Base-by-base conservation (phyloP, 2,888 invertebrate species). In the Mamestra brassicae region DNA sequence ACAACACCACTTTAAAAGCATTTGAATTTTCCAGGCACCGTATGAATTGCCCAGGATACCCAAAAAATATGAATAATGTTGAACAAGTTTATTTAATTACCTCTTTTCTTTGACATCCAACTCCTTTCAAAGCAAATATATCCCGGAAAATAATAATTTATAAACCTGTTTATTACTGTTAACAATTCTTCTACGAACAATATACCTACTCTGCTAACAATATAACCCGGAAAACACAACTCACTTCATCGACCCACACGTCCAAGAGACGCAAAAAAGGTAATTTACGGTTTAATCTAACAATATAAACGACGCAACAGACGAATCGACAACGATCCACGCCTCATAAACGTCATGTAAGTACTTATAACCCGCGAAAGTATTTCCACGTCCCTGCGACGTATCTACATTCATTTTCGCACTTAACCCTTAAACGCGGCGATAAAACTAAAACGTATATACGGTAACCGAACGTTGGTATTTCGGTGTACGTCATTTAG, bases 381-480 rank as follows among this genome's bases (percentile, higher is more conserved):
- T 85, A 85, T 88, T 89, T 88, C 74, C 85, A 84, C 87, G 83
- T 85, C 85, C 87, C 78, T 79, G 77, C 85, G 80, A 84, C 85
- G 85, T 86, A 88, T 88, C 89, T 87, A 88, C 89, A 91, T 92
- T 90, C 90, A 88, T 83, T 87, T 87, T 83, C 87, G 85, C 88
- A 90, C 88, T 92, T 91, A 91, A 90, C 90, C 91, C 88, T 88
- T 86, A 90, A 90, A 91, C 85, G 89, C 84, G 82, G 75, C 71
- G 85, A 91, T 93, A 92, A 93, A 93, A 91, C 90, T 92, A 90
- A 89, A 89, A 86, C 88, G 88, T 89, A 90, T 89, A 84, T 87
- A 71, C 85, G 85, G 80, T 82, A 83, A 84, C 84, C 75, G 80
- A 89, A 87, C 82, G 61, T 67, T 58, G 85, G 89, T 85, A 87